Conservation (phyloP, 2,113 vertebrate species). For the Columba janthina region DNA sequence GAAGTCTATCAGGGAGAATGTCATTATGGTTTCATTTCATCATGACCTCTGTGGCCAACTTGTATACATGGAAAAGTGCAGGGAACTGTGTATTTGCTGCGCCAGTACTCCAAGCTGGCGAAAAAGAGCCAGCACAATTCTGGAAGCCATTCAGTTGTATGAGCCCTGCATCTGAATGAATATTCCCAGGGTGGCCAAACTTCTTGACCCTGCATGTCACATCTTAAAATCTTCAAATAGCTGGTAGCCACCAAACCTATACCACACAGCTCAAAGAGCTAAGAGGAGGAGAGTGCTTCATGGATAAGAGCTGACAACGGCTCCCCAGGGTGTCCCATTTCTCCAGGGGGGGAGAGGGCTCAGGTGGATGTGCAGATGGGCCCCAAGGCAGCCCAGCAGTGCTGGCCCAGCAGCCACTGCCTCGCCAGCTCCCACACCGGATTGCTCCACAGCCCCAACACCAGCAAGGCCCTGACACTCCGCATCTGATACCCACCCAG, state of each 20-base stretch:
- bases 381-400: background rate
- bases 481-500: background rate
- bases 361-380: background rate
- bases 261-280: background rate
- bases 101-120: background rate
- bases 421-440: background rate
- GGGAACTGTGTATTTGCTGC: background rate
- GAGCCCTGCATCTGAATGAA: background rate
- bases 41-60: background rate
- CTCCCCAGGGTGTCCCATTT: background rate
- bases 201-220: background rate
- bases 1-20: background rate
- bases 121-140: background rate
- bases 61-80: background rate
- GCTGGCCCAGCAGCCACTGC: background rate
- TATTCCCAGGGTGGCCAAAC: background rate
- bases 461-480: background rate
- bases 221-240: background rate
- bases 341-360: background rate
- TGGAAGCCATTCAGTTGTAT: background rate
- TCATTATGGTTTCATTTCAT: background rate
- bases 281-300: background rate
- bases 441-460: background rate
- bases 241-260: background rate
- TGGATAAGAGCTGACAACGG: conserved; percentile 6